Conservation (phyloP, 2,888 invertebrate genomes). For the Harpagoxenus sublaevis region DNA sequence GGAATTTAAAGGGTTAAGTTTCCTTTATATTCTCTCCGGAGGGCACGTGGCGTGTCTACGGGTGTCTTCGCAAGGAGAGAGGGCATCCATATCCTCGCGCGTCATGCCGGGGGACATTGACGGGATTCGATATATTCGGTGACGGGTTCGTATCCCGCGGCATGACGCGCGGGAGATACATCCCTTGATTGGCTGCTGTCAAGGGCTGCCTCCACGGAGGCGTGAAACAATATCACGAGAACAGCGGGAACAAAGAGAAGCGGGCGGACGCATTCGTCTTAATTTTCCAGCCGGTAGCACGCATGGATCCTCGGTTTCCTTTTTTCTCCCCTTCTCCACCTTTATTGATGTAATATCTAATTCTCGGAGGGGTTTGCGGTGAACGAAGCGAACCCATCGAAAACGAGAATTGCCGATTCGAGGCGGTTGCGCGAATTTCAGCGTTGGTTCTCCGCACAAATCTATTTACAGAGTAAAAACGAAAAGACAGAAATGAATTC, state of each 20-base stretch:
- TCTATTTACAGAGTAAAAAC: background rate
- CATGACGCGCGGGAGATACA: conserved; percentile 36
- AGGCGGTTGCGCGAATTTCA: conserved; percentile 7
- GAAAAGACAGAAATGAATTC: background rate
- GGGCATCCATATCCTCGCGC: conserved; percentile 20
- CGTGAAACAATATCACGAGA: conserved; percentile 74
- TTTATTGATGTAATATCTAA: conserved; percentile 64
- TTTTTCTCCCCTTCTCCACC: background rate
- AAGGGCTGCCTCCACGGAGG: conserved; percentile 64
- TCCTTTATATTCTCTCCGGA: conserved; percentile 4
- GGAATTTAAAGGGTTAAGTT: conserved; percentile 43
- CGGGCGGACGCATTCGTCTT: conserved; percentile 60
- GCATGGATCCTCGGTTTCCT: conserved; percentile 17
- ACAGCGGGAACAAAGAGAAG: conserved; percentile 45
- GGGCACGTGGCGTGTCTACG: conserved; percentile 25
- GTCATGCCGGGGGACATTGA: conserved; percentile 38
- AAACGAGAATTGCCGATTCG: conserved; percentile 49
- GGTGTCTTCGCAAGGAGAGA: background rate
- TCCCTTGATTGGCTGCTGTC: conserved; percentile 67
- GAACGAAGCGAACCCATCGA: conserved; percentile 53
- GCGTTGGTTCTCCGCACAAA: background rate
- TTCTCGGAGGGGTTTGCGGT: conserved; percentile 63
- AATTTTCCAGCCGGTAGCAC: conserved; percentile 72
- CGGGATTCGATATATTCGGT: conserved; percentile 49
- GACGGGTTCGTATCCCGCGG: conserved; percentile 46